Percentiles rank a stretch among this genome's conserved stretches.
phyloP scores from a whole-genome alignment of 2,888 invertebrate species.

The Cordylochernes scorpioides region DNA sequence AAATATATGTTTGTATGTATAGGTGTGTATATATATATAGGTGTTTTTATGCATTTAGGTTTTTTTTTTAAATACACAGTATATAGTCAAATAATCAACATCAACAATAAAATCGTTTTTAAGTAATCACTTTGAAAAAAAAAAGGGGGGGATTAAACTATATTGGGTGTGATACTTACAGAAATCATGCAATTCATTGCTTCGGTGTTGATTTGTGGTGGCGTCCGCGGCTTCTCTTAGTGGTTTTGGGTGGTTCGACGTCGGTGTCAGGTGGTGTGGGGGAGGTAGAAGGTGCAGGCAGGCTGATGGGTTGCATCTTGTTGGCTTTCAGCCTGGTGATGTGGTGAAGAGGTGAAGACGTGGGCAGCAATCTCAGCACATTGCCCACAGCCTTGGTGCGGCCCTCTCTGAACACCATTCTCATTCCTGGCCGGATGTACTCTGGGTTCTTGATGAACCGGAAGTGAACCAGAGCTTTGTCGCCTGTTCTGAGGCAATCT shows the following conservation, averaged over 20 bases:
- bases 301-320: conserved; percentile 28
- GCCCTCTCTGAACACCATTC: conserved; percentile 59
- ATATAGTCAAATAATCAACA: too few relatives aligned
- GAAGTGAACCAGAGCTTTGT: conserved; percentile 84
- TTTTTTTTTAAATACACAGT: too few relatives aligned
- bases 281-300: background rate
- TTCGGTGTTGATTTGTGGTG: too few relatives aligned
- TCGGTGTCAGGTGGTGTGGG: conserved; percentile 16
- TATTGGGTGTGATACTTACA: too few relatives aligned
- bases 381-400: conserved; percentile 95
- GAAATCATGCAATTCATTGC: too few relatives aligned
- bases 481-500: conserved; percentile 87
- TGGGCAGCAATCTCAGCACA: conserved; percentile 25
- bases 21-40: too few relatives aligned
- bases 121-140: too few relatives aligned
- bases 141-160: too few relatives aligned
- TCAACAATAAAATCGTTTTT: too few relatives aligned
- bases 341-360: conserved; percentile 11
- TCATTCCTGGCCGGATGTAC: conserved; percentile 38
- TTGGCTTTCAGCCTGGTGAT: conserved; percentile 30
- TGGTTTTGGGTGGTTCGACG: conserved; percentile 25
- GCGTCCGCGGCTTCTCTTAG: conserved; percentile 20
- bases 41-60: too few relatives aligned
- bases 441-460: conserved; percentile 97
- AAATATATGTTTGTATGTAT: too few relatives aligned